Conservation (phyloP, 2,797 vertebrate genomes). For the Schizopygopsis pylzovi region DNA sequence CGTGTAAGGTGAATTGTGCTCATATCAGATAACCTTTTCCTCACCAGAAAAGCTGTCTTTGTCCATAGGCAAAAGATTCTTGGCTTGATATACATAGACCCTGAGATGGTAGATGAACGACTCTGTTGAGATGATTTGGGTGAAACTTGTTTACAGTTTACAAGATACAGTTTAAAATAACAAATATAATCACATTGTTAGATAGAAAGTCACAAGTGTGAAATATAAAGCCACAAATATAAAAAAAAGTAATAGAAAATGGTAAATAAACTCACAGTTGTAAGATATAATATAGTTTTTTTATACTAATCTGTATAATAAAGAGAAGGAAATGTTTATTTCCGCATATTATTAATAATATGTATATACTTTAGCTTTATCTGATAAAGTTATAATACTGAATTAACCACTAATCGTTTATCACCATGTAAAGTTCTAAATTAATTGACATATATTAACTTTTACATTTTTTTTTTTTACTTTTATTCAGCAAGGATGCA, state of each 20-base stretch:
- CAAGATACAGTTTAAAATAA: not conserved
- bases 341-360: too few species aligned
- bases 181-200: not conserved
- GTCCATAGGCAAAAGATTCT: constrained; percentile 93
- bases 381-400: not conserved
- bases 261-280: not conserved
- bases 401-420: too few species aligned
- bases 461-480: too few species aligned
- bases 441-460: too few species aligned
- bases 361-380: not conserved
- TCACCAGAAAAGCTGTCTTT: constrained; percentile 98
- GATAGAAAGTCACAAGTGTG: not conserved
- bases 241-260: not conserved
- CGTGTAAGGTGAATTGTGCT: too few species aligned
- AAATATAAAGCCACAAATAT: not conserved
- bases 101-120: constrained; percentile 89
- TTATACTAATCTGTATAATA: not conserved
- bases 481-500: too few species aligned
- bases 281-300: not conserved
- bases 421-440: too few species aligned
- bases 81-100: constrained; percentile 94
- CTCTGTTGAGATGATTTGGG: constrained; percentile 69
- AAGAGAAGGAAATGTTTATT: not conserved
- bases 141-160: not conserved
- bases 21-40: constrained; percentile 31